Conservation (phyloP, 35 echinoderm and acorn worm genomes). For the Eucidaris tribuloides region DNA sequence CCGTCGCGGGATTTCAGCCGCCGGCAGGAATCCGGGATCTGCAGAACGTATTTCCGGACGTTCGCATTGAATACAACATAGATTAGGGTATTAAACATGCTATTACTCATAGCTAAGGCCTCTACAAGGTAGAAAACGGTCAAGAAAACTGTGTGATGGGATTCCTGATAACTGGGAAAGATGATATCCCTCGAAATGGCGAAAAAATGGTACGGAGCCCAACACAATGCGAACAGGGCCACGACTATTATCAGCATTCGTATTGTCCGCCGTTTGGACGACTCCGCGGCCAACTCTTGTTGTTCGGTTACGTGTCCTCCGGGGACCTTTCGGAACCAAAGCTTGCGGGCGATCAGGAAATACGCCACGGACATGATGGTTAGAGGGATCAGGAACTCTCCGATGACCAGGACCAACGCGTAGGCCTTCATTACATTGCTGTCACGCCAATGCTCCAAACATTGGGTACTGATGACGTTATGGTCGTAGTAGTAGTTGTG, state of each 20-base stretch:
- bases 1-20: conserved; percentile 24
- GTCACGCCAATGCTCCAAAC: conserved; percentile 57
- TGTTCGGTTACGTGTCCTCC: conserved; percentile 77
- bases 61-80: conserved; percentile 99
- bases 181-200: conserved; percentile 68
- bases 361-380: conserved; percentile 71
- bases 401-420: conserved; percentile 56
- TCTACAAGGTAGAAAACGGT: conserved; percentile 84
- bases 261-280: conserved; percentile 71
- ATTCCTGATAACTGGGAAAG: not conserved
- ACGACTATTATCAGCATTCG: conserved; percentile 89
- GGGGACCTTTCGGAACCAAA: conserved; percentile 82
- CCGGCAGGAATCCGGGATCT: conserved; percentile 75
- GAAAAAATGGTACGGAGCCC: conserved; percentile 75
- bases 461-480: conserved; percentile 10
- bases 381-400: conserved; percentile 78
- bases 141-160: not conserved
- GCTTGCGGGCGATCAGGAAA: conserved; percentile 69
- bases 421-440: conserved; percentile 53
- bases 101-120: conserved; percentile 92
- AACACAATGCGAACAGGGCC: conserved; percentile 81
- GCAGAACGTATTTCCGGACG: conserved; percentile 79
- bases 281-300: conserved; percentile 58
- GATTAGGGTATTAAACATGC: conserved; percentile 93
- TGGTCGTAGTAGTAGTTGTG: conserved; percentile 1